These are phyloP conservation scores for Ips typographus DNA, from an alignment of 1,140 invertebrate species.

Conservation along the genomic window DNA sequence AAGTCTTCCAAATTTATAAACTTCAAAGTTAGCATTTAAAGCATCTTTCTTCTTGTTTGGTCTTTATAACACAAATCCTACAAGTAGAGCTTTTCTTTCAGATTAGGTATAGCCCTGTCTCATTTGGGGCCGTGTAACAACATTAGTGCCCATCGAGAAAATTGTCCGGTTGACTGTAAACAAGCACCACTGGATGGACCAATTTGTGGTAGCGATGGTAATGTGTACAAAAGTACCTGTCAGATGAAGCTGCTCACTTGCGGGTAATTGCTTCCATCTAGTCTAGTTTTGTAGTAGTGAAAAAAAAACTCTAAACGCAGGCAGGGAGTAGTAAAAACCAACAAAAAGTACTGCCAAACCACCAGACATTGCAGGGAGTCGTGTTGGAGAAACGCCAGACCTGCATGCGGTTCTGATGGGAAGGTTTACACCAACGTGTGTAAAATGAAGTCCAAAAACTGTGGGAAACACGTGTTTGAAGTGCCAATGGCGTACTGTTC, in stretches of 20 bases:
- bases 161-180: conserved; percentile 83
- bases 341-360: conserved; percentile 86
- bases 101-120: conserved; percentile 64
- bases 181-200: conserved; percentile 82
- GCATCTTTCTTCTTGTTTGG: too few relatives aligned
- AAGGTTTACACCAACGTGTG: conserved; percentile 89
- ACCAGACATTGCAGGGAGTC: conserved; percentile 88
- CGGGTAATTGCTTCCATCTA: conserved; percentile 60
- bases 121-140: conserved; percentile 86
- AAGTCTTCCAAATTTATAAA: too few relatives aligned
- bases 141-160: conserved; percentile 81
- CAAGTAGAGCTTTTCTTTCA: conserved; percentile 44
- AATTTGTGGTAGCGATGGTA: conserved; percentile 89
- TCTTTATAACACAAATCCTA: conserved; percentile 4
- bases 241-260: conserved; percentile 89
- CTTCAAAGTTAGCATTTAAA: too few relatives aligned
- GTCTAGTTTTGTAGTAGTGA: neutral
- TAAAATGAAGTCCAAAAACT: conserved; percentile 89
- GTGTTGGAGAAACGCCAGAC: conserved; percentile 84
- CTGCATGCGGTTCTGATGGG: conserved; percentile 90
- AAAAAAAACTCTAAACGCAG: conserved; percentile 50
- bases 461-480: conserved; percentile 89
- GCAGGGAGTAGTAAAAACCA: conserved; percentile 79
- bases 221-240: conserved; percentile 91
- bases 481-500: conserved; percentile 87